Conservation (phyloP, 2,113 vertebrate genomes). For the Nibea coibor region DNA sequence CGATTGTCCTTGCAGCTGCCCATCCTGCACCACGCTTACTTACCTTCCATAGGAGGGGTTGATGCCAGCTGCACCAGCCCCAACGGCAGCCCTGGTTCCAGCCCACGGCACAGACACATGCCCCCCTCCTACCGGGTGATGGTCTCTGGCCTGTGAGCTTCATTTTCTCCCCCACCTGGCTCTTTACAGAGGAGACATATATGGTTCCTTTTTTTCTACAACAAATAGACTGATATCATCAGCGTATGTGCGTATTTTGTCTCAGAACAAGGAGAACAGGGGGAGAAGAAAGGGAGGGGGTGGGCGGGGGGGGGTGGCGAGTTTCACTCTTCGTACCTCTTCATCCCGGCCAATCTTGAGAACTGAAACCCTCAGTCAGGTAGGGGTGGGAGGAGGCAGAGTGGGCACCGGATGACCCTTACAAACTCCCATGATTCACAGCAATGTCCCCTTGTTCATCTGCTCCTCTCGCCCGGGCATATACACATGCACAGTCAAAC, state of each 20-base stretch:
- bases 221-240: conserved; percentile 78
- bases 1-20: conserved; percentile 98
- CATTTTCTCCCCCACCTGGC: conserved; percentile 62
- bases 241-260: conserved; percentile 73
- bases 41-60: conserved; percentile 98
- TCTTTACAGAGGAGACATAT: conserved; percentile 73
- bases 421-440: conserved; percentile 64
- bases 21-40: conserved; percentile 97
- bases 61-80: conserved; percentile 98
- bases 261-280: conserved; percentile 63
- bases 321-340: conserved; percentile 64
- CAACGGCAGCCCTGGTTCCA: conserved; percentile 94
- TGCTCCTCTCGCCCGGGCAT: conserved; percentile 53
- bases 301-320: neutral
- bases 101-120: conserved; percentile 98
- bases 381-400: conserved; percentile 62
- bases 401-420: conserved; percentile 62
- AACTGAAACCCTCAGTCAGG: conserved; percentile 65
- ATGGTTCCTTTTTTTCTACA: conserved; percentile 75
- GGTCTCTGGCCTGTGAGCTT: conserved; percentile 96
- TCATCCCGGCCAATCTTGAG: conserved; percentile 61
- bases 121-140: conserved; percentile 98
- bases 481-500: conserved; percentile 62
- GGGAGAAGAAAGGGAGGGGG: conserved; percentile 30
- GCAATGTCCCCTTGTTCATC: conserved; percentile 61